Evolutionary conservation across 1,140 invertebrate genomes (phyloP), one percentile per base, ranked within the genome.

Genomic region (Parasteatoda tepidariorum): DNA sequence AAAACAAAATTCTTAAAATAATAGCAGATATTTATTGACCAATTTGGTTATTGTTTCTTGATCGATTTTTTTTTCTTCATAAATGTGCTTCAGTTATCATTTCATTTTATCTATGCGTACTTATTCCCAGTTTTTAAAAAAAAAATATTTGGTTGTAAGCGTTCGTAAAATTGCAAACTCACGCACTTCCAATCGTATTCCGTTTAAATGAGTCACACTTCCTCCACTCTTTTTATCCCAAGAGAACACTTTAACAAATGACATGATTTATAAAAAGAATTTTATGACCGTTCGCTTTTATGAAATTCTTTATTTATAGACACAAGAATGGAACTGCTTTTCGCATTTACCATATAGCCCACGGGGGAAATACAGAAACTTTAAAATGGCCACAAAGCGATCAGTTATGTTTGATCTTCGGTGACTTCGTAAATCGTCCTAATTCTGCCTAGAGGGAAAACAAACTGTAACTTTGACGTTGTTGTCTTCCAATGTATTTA

Each of bases 221-320:
- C 15, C 22, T 24, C 11, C n/a, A 13, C 48, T 61, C 55, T n/a
- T n/a, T n/a, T n/a, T n/a, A 24, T 48, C 67, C 7, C 38, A 13
- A 30, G 78, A 24, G 22, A 57, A 15, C 28, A 38, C 62, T 30
- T 5, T 5, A 70, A 57, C n/a, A 41, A 67, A 41, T 7, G 15
- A 30, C 22, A 28, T 57, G 78, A 82, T 82, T 82, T 82, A 71
- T 82, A 22, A 22, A 61, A 70, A 70, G 24, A 64, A 70, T 41
- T 82, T 82, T 82, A 82, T 55, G 78, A 82, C 67, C 34, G 9
- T 67, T 38, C 48, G 26, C 48, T 26, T 68, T 79, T 57, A 33
- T 22, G 71, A 82, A 70, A 70, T 48, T 28, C 34, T 31, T 62
- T 82, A 71, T 82, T 82, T 82, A 82, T 82, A 38, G 57, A 82